phyloP scores from a whole-genome alignment of 2,113 vertebrate species.

The Chloebia gouldiae region DNA sequence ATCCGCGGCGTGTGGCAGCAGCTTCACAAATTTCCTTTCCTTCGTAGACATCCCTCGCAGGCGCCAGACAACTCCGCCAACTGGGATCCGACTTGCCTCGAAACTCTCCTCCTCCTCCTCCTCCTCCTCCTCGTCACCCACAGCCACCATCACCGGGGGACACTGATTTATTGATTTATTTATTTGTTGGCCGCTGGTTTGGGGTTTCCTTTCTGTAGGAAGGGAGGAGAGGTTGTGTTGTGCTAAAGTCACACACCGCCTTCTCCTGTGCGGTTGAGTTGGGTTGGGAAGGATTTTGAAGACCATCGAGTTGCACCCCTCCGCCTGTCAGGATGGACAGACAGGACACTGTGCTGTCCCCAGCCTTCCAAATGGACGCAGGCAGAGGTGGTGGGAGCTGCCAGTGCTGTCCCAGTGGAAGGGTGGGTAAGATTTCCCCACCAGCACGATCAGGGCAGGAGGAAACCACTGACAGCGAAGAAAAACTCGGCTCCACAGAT shows the following conservation, averaged over 20 bases:
- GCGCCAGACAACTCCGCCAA: background rate
- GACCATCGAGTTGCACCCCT: accelerated
- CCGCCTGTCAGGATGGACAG: background rate
- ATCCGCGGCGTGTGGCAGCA: background rate
- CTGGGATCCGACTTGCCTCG: background rate
- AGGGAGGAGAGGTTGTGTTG: background rate
- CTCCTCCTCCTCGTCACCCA: too few relatives aligned
- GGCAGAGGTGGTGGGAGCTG: background rate
- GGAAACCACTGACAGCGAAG: accelerated
- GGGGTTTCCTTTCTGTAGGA: background rate
- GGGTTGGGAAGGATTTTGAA: background rate
- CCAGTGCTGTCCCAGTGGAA: background rate
- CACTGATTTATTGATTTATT: background rate
- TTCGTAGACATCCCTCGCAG: background rate
- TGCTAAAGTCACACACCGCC: background rate
- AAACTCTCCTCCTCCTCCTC: background rate
- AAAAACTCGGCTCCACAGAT: background rate
- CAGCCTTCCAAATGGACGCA: background rate
- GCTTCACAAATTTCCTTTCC: background rate
- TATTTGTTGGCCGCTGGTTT: background rate
- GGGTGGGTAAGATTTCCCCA: background rate
- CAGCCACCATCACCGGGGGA: background rate
- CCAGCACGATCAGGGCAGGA: background rate
- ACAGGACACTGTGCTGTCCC: background rate
- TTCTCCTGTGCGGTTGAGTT: background rate